Percentiles rank a stretch among this genome's conserved stretches.
Evolutionary conservation across 2,888 invertebrate species (phyloP).

Genomic region (Drosophila picticornis): DNA sequence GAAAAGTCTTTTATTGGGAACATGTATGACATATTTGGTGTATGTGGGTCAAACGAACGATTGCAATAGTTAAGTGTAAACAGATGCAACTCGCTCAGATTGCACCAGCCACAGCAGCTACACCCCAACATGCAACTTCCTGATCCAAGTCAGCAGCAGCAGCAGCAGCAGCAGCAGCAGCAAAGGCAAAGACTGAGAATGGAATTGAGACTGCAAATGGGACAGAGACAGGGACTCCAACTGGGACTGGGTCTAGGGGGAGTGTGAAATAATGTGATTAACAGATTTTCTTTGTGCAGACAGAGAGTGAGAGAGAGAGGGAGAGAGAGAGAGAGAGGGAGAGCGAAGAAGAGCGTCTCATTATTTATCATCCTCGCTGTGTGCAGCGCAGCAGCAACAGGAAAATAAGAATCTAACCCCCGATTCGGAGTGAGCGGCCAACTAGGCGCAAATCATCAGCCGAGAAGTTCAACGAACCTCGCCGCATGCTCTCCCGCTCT

Average conservation of each 20-base stretch:
- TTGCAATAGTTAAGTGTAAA: slow-evolving; percentile 53
- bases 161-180: slow-evolving; percentile 10
- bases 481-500: slow-evolving; percentile 24
- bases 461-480: slow-evolving; percentile 74
- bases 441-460: slow-evolving; percentile 71
- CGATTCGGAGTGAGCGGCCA: slow-evolving; percentile 50
- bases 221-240: slow-evolving; percentile 1
- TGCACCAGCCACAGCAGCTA: slow-evolving; percentile 20
- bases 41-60: slow-evolving; percentile 60
- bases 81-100: slow-evolving; percentile 51
- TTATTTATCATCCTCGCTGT: slow-evolving; percentile 73
- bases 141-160: slow-evolving; percentile 6
- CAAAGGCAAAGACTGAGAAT: slow-evolving; percentile 13
- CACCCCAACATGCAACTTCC: slow-evolving; percentile 13
- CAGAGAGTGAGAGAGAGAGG: background rate
- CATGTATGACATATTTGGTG: slow-evolving; percentile 14
- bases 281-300: slow-evolving; percentile 62
- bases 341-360: slow-evolving; percentile 34
- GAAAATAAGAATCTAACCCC: slow-evolving; percentile 69
- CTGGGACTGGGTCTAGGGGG: slow-evolving; percentile 23
- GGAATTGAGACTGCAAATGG: slow-evolving; percentile 11
- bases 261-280: slow-evolving; percentile 63
- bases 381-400: slow-evolving; percentile 41
- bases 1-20: slow-evolving; percentile 28
- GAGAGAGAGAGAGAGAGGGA: slow-evolving; percentile 10